Percentiles rank a stretch among this genome's conserved stretches.
Conservation (phyloP, 2,113 vertebrate genomes). For the Sigmodon hispidus region DNA sequence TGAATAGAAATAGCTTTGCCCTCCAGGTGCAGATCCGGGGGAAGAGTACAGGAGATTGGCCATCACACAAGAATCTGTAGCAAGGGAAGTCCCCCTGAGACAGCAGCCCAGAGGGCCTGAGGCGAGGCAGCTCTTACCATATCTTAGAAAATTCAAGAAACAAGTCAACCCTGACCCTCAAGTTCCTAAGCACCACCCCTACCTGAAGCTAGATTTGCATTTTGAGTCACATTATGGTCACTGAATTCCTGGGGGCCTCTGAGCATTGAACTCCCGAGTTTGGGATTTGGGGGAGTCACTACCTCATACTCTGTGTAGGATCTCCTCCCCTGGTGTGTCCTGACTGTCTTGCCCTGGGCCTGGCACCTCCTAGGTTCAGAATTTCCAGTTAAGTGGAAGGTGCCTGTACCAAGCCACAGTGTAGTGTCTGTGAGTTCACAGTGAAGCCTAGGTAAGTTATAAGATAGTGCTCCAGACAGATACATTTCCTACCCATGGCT, state of each 20-base stretch:
- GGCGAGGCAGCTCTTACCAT: too few species aligned
- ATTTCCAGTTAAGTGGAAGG: not conserved
- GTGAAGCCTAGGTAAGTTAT: not conserved
- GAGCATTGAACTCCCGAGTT: not conserved
- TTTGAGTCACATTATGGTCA: not conserved
- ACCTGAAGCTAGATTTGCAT: accelerated
- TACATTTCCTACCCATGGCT: not conserved
- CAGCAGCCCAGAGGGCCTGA: not conserved
- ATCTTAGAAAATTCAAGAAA: not conserved
- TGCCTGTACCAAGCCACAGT: not conserved
- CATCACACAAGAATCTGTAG: not conserved
- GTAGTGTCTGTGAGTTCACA: not conserved
- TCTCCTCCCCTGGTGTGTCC: not conserved
- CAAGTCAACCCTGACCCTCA: accelerated
- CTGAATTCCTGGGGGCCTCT: not conserved
- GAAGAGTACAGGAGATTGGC: not conserved
- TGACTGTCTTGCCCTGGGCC: not conserved
- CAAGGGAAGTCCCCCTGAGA: not conserved
- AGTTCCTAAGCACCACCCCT: not conserved
- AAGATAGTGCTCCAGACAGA: not conserved
- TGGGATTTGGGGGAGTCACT: not conserved
- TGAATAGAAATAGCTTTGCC: not conserved
- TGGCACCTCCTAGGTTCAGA: accelerated
- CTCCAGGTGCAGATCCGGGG: too few species aligned
- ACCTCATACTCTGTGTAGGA: not conserved